Conservation (phyloP, 1,140 invertebrate species). For the Drosophila yakuba region DNA sequence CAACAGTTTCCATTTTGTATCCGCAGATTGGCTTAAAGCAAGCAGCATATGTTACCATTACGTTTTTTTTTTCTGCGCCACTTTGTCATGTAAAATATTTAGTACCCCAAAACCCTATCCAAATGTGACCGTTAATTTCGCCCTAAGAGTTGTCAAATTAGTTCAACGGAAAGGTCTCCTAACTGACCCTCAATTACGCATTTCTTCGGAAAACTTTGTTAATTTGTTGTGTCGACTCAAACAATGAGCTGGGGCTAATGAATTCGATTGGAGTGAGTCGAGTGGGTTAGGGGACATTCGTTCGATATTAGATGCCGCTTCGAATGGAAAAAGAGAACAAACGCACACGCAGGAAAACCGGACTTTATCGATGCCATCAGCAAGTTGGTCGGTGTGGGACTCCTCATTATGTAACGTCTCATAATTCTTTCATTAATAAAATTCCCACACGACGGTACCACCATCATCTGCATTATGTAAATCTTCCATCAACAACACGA, state of each 20-base stretch:
- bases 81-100: constrained; percentile 55
- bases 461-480: constrained; percentile 73
- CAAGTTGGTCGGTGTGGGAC: constrained; percentile 5
- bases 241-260: constrained; percentile 56
- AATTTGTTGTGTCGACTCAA: constrained; percentile 72
- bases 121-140: constrained; percentile 52
- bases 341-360: constrained; percentile 23
- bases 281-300: constrained; percentile 20
- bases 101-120: constrained; percentile 5
- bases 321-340: constrained; percentile 11
- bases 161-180: constrained; percentile 26
- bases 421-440: constrained; percentile 83
- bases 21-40: constrained; percentile 59
- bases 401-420: constrained; percentile 81
- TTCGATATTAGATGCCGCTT: constrained; percentile 57
- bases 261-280: not conserved
- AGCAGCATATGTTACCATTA: constrained; percentile 36
- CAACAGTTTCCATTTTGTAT: constrained; percentile 74
- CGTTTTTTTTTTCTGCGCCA: constrained; percentile 1
- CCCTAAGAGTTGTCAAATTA: constrained; percentile 46
- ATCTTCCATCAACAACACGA: constrained; percentile 57
- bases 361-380: constrained; percentile 40
- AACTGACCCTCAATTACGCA: constrained; percentile 62
- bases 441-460: constrained; percentile 73
- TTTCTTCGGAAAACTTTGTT: constrained; percentile 76